Conservation (phyloP, 1,140 invertebrate genomes). For the Platorchestia sp. region DNA sequence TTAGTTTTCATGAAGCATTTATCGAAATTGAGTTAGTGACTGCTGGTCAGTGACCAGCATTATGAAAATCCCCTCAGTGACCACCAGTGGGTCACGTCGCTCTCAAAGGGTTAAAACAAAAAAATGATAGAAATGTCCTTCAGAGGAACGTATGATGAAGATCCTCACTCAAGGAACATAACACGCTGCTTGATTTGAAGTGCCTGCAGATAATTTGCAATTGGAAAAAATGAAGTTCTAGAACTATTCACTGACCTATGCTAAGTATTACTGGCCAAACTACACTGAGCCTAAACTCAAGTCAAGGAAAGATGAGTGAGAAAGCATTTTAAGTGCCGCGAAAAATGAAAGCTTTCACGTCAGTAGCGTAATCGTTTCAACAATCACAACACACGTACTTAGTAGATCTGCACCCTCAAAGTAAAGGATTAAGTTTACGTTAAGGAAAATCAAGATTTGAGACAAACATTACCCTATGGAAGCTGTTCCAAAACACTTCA, state of each 20-base stretch:
- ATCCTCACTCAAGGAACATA: no score
- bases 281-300: not conserved
- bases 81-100: no score
- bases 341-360: not conserved
- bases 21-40: no score
- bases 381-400: not conserved
- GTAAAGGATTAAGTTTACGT: not conserved
- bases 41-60: no score
- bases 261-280: not conserved
- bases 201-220: no score
- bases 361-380: not conserved
- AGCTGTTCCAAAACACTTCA: not conserved
- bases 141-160: no score
- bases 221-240: not conserved
- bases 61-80: no score
- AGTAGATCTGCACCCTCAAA: not conserved
- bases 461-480: not conserved
- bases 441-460: not conserved
- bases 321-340: not conserved
- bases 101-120: no score
- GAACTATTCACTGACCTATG: not conserved
- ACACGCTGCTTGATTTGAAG: no score
- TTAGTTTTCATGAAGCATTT: no score
- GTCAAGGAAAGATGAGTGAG: not conserved
- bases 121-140: no score